These are phyloP conservation scores for Pogonus chalceus DNA, from an alignment of 1,140 invertebrate genomes.

Conservation along the genomic window DNA sequence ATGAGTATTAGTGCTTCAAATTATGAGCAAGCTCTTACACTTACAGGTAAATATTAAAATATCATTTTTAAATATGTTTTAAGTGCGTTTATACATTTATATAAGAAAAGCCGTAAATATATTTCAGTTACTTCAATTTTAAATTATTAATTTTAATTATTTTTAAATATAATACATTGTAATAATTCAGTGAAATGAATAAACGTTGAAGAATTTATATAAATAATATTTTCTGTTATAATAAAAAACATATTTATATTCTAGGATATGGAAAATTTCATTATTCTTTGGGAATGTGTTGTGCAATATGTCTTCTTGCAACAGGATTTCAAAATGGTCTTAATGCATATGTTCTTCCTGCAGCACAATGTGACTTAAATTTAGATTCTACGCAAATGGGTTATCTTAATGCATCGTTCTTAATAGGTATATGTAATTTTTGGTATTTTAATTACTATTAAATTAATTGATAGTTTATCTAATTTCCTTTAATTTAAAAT, in stretches of 20 bases:
- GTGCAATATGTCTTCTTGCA: slow-evolving; percentile 16
- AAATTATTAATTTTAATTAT: too few relatives aligned
- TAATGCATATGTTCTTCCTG: slow-evolving; percentile 33
- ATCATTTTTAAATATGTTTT: too few relatives aligned
- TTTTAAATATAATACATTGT: too few relatives aligned
- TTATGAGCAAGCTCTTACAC: background rate
- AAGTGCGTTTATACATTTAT: too few relatives aligned
- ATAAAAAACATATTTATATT: slow-evolving; percentile 7
- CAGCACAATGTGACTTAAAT: slow-evolving; percentile 19
- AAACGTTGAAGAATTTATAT: too few relatives aligned
- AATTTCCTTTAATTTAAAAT: too few relatives aligned
- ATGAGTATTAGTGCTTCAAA: background rate
- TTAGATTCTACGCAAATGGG: slow-evolving; percentile 17
- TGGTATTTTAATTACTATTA: too few relatives aligned
- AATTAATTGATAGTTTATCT: too few relatives aligned
- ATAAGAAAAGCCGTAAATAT: too few relatives aligned
- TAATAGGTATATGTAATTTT: slow-evolving; percentile 39
- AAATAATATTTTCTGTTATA: background rate
- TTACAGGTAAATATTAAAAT: background rate
- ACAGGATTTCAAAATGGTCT: slow-evolving; percentile 46
- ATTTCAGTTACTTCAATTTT: too few relatives aligned
- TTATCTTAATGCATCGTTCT: slow-evolving; percentile 44
- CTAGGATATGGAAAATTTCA: slow-evolving; percentile 21
- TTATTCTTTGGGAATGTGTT: slow-evolving; percentile 14
- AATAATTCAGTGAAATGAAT: too few relatives aligned